These are phyloP conservation scores for Cyprinodon variegatus DNA, from an alignment of 2,113 vertebrate genomes.

Conservation along the genomic window DNA sequence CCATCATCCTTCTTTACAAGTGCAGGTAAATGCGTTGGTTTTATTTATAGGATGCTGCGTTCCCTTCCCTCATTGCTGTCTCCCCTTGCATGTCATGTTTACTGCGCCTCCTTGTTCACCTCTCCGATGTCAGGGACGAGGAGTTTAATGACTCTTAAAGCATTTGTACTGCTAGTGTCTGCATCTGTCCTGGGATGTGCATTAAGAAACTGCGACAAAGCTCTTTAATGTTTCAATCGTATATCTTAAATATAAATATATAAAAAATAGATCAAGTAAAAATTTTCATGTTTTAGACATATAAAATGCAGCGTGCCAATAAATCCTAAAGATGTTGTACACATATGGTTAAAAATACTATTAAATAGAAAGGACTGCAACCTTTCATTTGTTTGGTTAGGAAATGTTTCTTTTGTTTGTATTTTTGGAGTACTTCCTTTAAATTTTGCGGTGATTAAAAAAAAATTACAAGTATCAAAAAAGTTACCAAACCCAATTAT, in stretches of 20 bases:
- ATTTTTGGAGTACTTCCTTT: too few species aligned
- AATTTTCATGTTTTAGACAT: slow-evolving; percentile 1
- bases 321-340: slow-evolving; percentile 4
- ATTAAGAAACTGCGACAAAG: not conserved
- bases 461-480: not conserved
- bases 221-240: not conserved
- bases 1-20: slow-evolving; percentile 68
- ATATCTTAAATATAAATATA: not conserved
- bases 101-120: slow-evolving; percentile 43
- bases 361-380: slow-evolving; percentile 4
- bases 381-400: slow-evolving; percentile 3
- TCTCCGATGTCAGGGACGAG: slow-evolving; percentile 31
- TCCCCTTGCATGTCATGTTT: slow-evolving; percentile 42
- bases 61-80: slow-evolving; percentile 65
- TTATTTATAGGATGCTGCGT: slow-evolving; percentile 75
- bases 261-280: not conserved
- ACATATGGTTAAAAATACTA: slow-evolving; percentile 1
- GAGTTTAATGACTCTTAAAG: slow-evolving; percentile 38
- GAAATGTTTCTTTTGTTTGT: not conserved
- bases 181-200: not conserved
- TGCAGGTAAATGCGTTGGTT: slow-evolving; percentile 50
- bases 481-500: not conserved
- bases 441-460: not conserved
- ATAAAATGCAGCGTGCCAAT: not conserved
- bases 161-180: slow-evolving; percentile 8